Evolutionary conservation across 2,113 vertebrate genomes (phyloP).

Genomic region (Camelus dromedarius): DNA sequence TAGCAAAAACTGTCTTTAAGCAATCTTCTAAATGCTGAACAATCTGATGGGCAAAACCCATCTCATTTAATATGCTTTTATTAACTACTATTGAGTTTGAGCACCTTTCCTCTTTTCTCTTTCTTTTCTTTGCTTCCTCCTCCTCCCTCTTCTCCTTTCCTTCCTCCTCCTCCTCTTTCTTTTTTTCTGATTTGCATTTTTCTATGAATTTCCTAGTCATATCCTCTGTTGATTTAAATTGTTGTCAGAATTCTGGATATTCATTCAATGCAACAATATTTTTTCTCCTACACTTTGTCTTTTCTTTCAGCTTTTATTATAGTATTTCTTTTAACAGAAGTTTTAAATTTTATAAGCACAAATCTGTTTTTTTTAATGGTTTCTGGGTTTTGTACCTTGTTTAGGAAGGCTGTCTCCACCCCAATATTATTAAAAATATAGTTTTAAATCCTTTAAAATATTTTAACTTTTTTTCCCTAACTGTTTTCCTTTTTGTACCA

Average conservation of each 20-base stretch:
- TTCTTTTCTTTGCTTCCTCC: not conserved
- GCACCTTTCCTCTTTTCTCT: not conserved
- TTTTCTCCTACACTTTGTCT: not conserved
- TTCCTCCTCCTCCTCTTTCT: not conserved
- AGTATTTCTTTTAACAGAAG: not conserved
- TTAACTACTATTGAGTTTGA: not conserved
- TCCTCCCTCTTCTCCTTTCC: not conserved
- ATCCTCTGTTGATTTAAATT: not conserved
- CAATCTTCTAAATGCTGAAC: not conserved
- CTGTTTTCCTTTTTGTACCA: not conserved
- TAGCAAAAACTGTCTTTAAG: not conserved
- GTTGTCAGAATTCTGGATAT: conserved; percentile 2
- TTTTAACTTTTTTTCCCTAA: not conserved
- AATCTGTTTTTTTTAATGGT: not conserved
- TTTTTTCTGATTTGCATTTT: not conserved
- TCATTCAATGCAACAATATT: not conserved
- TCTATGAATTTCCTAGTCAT: not conserved
- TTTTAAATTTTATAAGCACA: not conserved
- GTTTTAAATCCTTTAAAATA: not conserved
- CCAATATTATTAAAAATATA: not conserved
- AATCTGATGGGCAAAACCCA: not conserved
- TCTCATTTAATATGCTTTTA: not conserved
- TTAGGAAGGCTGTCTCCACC: not conserved
- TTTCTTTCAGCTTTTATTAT: not conserved
- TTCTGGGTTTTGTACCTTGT: not conserved